Base-by-base conservation (phyloP, 2,888 invertebrate genomes). In the Mythimna ferrago region DNA sequence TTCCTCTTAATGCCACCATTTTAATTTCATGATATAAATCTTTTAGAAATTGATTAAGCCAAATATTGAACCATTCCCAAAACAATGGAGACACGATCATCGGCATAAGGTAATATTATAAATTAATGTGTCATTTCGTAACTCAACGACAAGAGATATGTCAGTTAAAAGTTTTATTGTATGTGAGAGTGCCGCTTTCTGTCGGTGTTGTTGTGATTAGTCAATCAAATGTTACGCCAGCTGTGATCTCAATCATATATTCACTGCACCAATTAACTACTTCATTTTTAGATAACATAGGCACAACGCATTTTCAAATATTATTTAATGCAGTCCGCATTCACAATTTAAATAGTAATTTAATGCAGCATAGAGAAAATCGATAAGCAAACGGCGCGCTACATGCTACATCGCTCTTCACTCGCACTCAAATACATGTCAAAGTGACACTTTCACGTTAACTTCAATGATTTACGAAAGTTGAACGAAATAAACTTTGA, bases 341-440 rank as follows among this genome's bases (percentile, higher is more conserved):
- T 93, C 94, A 94, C 94, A 90, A 92, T 93, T 93, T 92, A 90
- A 93, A 92, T 91, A 91, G 92, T 93, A 92, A 93, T 93, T 93
- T 94, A 94, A 94, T 95, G 95, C 96, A 94, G 96, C 94, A 94
- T 93, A 92, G 93, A 93, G 94, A 96, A 95, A 96, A 96, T 96
- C 96, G 95, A 96, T 96, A 96, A 94, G 93, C 93, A 93, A 94
- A 93, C 94, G 90, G 92, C 93, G 93, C 93, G 93, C 91, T 93
- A 93, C 93, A 92, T 93, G 92, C 92, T 93, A 93, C 92, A 92
- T 92, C 88, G 91, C 90, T 89, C 85, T 86, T 89, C 90, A 89
- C 89, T 90, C 89, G 87, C 92, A 89, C 91, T 91, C 83, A 89
- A 90, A 89, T 92, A 89, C 89, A 88, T 89, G 87, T 89, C 87